Evolutionary conservation across 2,113 vertebrate genomes (phyloP).

Genomic region (Crotophaga sulcirostris): DNA sequence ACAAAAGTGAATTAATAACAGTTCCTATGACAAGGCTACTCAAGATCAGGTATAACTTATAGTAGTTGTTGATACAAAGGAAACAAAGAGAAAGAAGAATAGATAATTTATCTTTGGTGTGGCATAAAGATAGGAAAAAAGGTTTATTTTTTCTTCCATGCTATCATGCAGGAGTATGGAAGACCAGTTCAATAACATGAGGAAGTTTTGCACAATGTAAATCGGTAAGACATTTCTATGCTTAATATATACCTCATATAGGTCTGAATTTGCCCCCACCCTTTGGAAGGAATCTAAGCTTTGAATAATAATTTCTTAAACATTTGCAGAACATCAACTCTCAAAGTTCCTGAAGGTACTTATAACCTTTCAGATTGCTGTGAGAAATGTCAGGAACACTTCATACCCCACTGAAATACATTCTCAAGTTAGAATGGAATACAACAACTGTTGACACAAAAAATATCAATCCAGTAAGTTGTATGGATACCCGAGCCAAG

Average conservation of each 20-base stretch:
- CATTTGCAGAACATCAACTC: not conserved
- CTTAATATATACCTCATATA: not conserved
- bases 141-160: not conserved
- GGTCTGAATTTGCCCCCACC: not conserved
- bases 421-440: not conserved
- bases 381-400: not conserved
- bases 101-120: not conserved
- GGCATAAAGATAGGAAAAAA: not conserved
- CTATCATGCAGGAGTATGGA: not conserved
- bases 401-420: not conserved
- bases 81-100: not conserved
- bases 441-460: not conserved
- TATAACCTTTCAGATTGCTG: not conserved
- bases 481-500: not conserved
- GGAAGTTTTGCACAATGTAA: not conserved
- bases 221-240: not conserved
- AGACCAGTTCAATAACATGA: not conserved
- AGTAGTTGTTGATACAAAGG: not conserved
- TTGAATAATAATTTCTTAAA: not conserved
- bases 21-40: not conserved
- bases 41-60: not conserved
- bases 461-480: not conserved
- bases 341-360: not conserved
- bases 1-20: not conserved
- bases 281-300: not conserved